Base-by-base conservation (phyloP, 2,888 invertebrate species). In the Operophtera brumata region DNA sequence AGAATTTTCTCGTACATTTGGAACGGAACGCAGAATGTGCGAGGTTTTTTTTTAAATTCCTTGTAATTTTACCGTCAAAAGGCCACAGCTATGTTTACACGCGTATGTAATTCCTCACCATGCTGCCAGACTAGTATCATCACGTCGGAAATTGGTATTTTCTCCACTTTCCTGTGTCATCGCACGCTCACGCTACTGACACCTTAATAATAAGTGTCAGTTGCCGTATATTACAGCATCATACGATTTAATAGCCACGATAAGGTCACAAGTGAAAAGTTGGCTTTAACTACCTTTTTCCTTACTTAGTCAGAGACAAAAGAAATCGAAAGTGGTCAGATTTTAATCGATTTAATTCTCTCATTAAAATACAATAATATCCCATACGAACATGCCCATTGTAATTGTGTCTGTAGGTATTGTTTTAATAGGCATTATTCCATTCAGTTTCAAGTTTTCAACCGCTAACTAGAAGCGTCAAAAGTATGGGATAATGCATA, bases 401-500 rank as follows among this genome's bases (percentile, higher is more conserved):
- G 20, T 20, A 20, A 20, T 30, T 30, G 7, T 30, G n/a, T 34
- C 10, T 34, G 34, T 10, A 34, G 34, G 30, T 30, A 30, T 30
- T 30, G 30, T 30, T 30, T 6, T 30, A 10, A 20, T 20, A 20
- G 20, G 20, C 20, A 20, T 20, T 20, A 20, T 20, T 20, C 20
- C 20, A 20, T 20, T 20, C 20, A 20, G 20, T 20, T 20, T 20
- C 20, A 20, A 54, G 4, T 2, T 20, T 20, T 20, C 20, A 20
- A 54, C 25, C 58, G 54, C 67, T 75, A 74, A 73, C 71, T 69
- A 68, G 76, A 75, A 71, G 74, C 70, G 67, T 74, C 72, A 71
- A 68, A 69, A 72, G 67, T 78, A 71, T 59, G 51, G 54, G 63
- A 64, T 60, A 65, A 67, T 62, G 64, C 59, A 65, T 59, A 65